phyloP scores from a whole-genome alignment of 1,140 invertebrate genomes.

The Habropoda laboriosa region DNA sequence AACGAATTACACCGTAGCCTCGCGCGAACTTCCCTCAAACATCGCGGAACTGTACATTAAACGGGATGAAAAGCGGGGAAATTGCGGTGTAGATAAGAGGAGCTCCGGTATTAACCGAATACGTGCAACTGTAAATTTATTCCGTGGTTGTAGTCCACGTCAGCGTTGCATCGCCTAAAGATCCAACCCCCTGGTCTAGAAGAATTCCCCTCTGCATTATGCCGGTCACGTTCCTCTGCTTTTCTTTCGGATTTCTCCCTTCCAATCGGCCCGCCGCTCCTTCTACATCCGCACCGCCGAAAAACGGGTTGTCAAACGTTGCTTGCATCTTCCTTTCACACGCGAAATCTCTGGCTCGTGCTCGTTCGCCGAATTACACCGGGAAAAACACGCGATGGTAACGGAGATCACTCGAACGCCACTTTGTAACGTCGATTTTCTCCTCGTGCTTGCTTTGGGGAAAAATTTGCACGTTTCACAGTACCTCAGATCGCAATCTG shows the following conservation, averaged over 20 bases:
- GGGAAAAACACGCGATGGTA: neutral
- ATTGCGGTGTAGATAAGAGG: conserved; percentile 11
- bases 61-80: neutral
- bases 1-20: neutral
- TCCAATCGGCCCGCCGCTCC: conserved; percentile 42
- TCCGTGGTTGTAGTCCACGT: conserved; percentile 66
- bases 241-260: conserved; percentile 60
- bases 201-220: conserved; percentile 63
- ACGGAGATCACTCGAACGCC: neutral
- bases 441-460: too few species aligned
- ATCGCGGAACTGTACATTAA: neutral
- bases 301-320: conserved; percentile 28
- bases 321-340: neutral
- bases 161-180: conserved; percentile 54
- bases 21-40: neutral
- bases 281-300: conserved; percentile 28
- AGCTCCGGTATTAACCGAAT: conserved; percentile 65
- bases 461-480: too few species aligned
- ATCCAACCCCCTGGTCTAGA: conserved; percentile 41
- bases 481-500: too few species aligned
- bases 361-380: neutral
- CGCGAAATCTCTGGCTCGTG: neutral
- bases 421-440: neutral
- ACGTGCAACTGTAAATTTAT: conserved; percentile 69
- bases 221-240: conserved; percentile 67